A percentile compares a stretch with the other conserved stretches of the same genome.
Conservation (phyloP, 2,113 vertebrate genomes). For the Chelonoidis abingdonii region DNA sequence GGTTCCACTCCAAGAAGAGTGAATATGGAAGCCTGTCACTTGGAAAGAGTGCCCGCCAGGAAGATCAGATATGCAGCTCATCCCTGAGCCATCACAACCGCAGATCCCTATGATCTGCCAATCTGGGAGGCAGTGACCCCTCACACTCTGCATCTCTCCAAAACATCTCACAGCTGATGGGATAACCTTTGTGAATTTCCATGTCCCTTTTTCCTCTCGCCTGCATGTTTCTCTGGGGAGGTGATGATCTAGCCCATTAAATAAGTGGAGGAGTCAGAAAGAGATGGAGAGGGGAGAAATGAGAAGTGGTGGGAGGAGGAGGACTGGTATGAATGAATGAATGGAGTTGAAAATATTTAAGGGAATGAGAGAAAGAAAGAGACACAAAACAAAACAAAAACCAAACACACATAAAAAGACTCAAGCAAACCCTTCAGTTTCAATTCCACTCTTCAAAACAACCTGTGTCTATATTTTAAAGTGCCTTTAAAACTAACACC, state of each 20-base stretch:
- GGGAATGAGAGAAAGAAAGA: not conserved
- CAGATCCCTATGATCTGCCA: not conserved
- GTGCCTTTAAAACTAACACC: not conserved
- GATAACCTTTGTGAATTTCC: not conserved
- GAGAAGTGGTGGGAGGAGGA: not conserved
- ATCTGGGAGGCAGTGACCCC: not conserved
- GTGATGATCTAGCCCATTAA: not conserved
- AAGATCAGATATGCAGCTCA: not conserved
- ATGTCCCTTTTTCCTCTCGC: not conserved
- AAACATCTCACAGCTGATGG: not conserved
- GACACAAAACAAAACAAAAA: not conserved
- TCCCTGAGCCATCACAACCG: not conserved
- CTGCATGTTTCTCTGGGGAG: not conserved
- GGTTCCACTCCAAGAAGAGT: not conserved
- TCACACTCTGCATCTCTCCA: not conserved
- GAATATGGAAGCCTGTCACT: not conserved
- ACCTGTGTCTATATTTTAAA: slow-evolving; percentile 5
- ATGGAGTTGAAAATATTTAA: not conserved
- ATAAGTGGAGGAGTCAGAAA: not conserved
- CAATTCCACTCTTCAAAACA: not conserved
- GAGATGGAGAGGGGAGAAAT: not conserved
- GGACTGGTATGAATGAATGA: not conserved
- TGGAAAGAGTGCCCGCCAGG: not conserved
- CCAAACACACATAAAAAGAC: not conserved
- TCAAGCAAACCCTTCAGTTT: not conserved